These are phyloP conservation scores for Popillia japonica DNA, from an alignment of 1,140 invertebrate genomes.

Conservation along the genomic window DNA sequence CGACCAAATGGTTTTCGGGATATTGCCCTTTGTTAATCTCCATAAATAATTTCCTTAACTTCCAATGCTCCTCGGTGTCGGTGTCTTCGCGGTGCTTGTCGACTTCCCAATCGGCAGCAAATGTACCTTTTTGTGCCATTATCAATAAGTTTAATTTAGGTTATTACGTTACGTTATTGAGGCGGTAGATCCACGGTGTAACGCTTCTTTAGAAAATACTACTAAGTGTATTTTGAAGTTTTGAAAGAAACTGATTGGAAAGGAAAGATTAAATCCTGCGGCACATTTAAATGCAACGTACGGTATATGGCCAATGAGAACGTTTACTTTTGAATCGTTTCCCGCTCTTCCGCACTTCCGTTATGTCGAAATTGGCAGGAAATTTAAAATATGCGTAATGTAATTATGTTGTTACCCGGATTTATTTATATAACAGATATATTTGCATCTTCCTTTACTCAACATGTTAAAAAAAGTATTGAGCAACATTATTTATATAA, in stretches of 20 bases:
- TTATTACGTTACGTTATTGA: background rate
- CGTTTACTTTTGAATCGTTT: too few relatives aligned
- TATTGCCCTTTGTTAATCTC: background rate
- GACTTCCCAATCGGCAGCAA: background rate
- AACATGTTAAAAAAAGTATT: slow-evolving; percentile 11
- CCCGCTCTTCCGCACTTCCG: too few relatives aligned
- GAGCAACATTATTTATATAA: background rate
- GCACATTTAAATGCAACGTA: too few relatives aligned
- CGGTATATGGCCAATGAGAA: too few relatives aligned
- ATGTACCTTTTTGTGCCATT: background rate
- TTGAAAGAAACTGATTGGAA: too few relatives aligned
- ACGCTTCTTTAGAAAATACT: background rate
- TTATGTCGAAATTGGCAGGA: background rate
- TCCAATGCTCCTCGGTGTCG: background rate
- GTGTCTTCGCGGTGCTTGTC: background rate
- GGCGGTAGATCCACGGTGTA: too few relatives aligned
- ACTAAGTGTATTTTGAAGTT: too few relatives aligned
- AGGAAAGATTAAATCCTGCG: too few relatives aligned
- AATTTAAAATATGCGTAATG: background rate
- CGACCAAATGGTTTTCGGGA: background rate
- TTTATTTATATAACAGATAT: too few relatives aligned
- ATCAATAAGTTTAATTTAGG: background rate
- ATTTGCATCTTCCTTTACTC: background rate
- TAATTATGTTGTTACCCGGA: background rate
- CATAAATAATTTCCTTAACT: background rate